Conservation (phyloP, 2,113 vertebrate genomes). For the Triplophysa siluroides region DNA sequence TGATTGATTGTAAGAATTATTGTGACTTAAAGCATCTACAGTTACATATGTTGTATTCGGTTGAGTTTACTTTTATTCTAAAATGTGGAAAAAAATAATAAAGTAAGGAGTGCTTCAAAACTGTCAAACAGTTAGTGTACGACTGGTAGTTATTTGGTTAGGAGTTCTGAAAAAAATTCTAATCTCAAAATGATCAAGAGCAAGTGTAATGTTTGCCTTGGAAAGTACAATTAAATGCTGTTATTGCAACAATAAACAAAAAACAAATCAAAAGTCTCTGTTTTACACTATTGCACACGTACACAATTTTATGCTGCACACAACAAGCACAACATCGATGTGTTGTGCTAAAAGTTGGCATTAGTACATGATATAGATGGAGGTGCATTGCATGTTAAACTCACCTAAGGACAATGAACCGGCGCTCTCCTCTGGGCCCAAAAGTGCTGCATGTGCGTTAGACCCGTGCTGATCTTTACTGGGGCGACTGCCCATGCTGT, state of each 20-base stretch:
- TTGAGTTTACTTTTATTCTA: too few species aligned
- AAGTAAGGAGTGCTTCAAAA: too few species aligned
- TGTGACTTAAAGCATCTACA: too few species aligned
- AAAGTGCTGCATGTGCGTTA: slow-evolving; percentile 24
- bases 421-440: slow-evolving; percentile 24
- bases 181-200: not conserved
- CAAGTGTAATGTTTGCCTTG: not conserved
- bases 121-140: too few species aligned
- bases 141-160: too few species aligned
- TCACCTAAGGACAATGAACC: slow-evolving; percentile 44
- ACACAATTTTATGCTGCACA: too few species aligned
- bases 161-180: too few species aligned
- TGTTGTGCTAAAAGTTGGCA: not conserved
- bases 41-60: too few species aligned
- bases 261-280: not conserved
- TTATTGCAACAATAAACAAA: not conserved
- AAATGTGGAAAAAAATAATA: too few species aligned
- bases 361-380: not conserved
- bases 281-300: too few species aligned
- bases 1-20: too few species aligned
- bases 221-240: not conserved
- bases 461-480: slow-evolving; percentile 54
- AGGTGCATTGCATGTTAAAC: not conserved
- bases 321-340: not conserved
- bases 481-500: slow-evolving; percentile 56